Percentiles rank a stretch among this genome's conserved stretches.
These are phyloP conservation scores for Raillietiella orientalis DNA, from an alignment of 2,888 invertebrate species.

Conservation along the genomic window DNA sequence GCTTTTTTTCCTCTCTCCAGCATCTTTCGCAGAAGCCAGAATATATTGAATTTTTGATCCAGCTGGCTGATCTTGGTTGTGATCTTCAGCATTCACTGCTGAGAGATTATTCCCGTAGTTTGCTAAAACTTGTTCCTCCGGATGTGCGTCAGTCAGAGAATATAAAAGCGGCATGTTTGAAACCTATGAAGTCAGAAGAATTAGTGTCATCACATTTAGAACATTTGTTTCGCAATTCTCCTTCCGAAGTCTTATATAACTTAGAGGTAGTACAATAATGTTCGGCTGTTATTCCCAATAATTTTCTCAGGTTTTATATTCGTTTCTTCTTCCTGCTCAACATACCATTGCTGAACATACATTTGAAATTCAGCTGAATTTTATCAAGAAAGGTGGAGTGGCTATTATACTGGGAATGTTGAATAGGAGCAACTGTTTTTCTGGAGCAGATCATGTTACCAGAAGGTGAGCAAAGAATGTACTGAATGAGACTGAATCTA, in stretches of 20 bases:
- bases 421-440: conserved; percentile 51
- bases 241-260: conserved; percentile 35
- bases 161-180: too few relatives aligned
- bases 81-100: conserved; percentile 40
- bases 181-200: too few relatives aligned
- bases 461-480: conserved; percentile 16
- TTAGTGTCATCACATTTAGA: too few relatives aligned
- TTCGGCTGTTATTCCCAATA: conserved; percentile 1
- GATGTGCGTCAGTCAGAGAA: too few relatives aligned
- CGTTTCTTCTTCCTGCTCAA: conserved; percentile 64
- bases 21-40: not conserved
- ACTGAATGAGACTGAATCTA: conserved; percentile 1
- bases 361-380: conserved; percentile 31
- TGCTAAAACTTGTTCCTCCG: conserved; percentile 47
- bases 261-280: conserved; percentile 20
- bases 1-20: conserved; percentile 12
- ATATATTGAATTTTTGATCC: conserved; percentile 17
- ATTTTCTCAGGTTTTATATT: conserved; percentile 35
- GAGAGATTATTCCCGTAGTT: conserved; percentile 44
- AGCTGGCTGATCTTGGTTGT: conserved; percentile 60
- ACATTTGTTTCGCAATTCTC: conserved; percentile 26
- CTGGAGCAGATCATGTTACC: conserved; percentile 37
- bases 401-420: conserved; percentile 39
- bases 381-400: conserved; percentile 27
- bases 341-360: conserved; percentile 17